Base-by-base conservation (phyloP, 2,888 invertebrate species). In the Drosophila mimetica region DNA sequence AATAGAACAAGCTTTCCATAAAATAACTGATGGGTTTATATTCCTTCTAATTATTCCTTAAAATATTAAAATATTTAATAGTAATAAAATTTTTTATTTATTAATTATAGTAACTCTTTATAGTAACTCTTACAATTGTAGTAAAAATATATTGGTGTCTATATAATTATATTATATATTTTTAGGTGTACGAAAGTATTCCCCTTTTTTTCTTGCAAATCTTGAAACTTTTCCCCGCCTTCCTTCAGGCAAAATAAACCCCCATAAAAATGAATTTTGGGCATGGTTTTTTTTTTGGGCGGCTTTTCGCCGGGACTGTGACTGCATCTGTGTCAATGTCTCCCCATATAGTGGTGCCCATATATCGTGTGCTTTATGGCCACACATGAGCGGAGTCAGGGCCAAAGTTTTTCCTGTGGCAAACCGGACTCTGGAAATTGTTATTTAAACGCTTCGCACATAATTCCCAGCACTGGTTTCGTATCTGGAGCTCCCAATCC, bases 401-500 rank as follows among this genome's bases (percentile, higher is more conserved):
- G 63, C 54, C 64, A 64, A 30, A 44, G 65, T 39, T 71, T 71
- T 71, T 69, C 67, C 71, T 51, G 58, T 42, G 6, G 28, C 28
- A 72, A 72, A 69, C 67, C 67, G 72, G 67, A 67, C 61, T 58
- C 52, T 76, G 48, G 30, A 57, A 72, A 76, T 63, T 60, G 52
- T 39, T 51, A 53, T 53, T 66, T 67, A 64, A 74, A 48, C 57
- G 41, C 32, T 51, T 32, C 28, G 60, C n/a, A 63, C 64, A 60
- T 48, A 34, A 67, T 71, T 67, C 28, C 58, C 4, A 55, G 48
- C 66, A 39, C 41, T 11, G 25, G 63, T 36, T 28, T 55, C 25
- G 57, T 42, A 55, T 67, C 70, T 69, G 52, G 63, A 39, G 54
- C 69, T 28, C 13, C 16, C 75, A 47, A 44, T 42, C 70, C 70